Evolutionary conservation across 92 coral and sea anemone species (phyloP).

Genomic region (Palythoa heliodiscus): DNA sequence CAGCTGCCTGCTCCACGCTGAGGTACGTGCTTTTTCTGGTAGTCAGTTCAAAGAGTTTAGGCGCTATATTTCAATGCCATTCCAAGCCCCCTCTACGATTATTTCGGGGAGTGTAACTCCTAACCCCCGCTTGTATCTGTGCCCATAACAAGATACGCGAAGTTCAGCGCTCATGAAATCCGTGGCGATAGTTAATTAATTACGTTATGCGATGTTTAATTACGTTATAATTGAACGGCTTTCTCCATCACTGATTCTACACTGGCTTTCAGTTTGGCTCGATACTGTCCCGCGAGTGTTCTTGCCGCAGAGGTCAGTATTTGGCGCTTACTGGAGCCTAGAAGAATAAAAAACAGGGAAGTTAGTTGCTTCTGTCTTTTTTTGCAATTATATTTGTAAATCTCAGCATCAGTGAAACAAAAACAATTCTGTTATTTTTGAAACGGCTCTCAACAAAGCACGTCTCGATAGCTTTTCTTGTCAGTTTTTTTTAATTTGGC

Average conservation of each 20-base stretch:
- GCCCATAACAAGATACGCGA: not conserved
- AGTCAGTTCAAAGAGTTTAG: no score
- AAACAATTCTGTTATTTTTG: not conserved
- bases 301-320: slow-evolving; percentile 87
- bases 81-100: no score
- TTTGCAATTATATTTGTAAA: not conserved
- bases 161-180: not conserved
- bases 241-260: slow-evolving; percentile 91
- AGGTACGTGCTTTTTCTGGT: no score
- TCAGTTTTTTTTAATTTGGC: no score
- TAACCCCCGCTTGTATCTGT: not conserved
- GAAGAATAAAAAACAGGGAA: not conserved
- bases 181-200: not conserved
- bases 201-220: not conserved
- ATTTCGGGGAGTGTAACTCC: no score
- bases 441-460: not conserved
- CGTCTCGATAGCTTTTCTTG: not conserved
- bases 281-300: slow-evolving; percentile 92
- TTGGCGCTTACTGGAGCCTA: slow-evolving; percentile 87
- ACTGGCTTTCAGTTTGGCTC: slow-evolving; percentile 68
- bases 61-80: no score
- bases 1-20: no score
- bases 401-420: not conserved
- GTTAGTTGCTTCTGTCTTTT: not conserved
- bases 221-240: slow-evolving; percentile 77